Evolutionary conservation across 2,888 invertebrate genomes (phyloP), one percentile per base, ranked within the genome.

Genomic region (Sabatieria punctata): DNA sequence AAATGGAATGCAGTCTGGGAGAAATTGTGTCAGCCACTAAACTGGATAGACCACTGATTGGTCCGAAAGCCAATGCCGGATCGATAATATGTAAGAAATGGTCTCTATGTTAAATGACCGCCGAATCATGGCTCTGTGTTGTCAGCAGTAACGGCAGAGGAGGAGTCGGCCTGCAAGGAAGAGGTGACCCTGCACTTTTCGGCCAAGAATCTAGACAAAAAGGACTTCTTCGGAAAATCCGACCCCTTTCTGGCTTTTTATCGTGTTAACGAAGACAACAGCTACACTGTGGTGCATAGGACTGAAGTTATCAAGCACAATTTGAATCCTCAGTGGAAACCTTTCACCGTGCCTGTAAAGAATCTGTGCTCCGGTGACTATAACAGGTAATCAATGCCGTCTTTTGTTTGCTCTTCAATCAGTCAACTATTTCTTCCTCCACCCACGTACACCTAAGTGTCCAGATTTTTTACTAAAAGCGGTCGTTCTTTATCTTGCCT

Each of bases 231-330:
- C 43, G 57, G 58, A 35, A 59, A 59, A 47, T 55, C 57, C 4
- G 58, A 63, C 35, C 57, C 60, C 4, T 63, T 57, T 47, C 44
- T 61, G 39, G 54, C 58, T 30, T 56, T 63, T 35, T 58, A 56
- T 44, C 49, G 57, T 24, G 48, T 52, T n/a, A 50, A 52, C 33
- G 53, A 52, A 18, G 58, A 59, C 47, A 56, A 55, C 50, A 57
- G 37, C 4, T 45, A 47, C 11, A 54, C 52, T 11, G 40, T 63
- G 23, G 56, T 56, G 3, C 54, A 58, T 45, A 49, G 58, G n/a
- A 74, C 73, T 36, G 75, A 75, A 57, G 69, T 69, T 15, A 65
- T 71, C 42, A 71, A 68, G 56, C 71, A 68, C 49, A 72, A 71
- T 11, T 56, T 71, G 37, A 71, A 74, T 56, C 75, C 76, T 15